Conservation (phyloP, 2,888 invertebrate species). For the Tupiocoris notatus region DNA sequence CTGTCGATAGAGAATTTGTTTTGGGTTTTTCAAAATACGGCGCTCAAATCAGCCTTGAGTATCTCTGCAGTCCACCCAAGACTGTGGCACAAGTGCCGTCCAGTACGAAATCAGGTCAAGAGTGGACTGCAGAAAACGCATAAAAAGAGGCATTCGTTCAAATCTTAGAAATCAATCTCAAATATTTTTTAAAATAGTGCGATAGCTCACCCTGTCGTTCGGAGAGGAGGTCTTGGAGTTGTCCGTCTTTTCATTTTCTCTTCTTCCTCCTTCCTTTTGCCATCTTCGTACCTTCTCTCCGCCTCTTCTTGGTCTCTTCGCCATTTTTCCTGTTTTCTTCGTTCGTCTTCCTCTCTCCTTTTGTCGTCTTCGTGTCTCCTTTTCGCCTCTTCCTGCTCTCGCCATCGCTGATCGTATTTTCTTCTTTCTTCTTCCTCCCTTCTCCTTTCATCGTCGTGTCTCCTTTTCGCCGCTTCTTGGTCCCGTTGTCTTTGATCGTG, state of each 20-base stretch:
- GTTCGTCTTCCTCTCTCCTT: neutral
- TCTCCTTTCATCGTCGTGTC: neutral
- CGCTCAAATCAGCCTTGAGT: too few species aligned
- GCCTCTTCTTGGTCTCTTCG: neutral
- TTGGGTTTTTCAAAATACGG: too few species aligned
- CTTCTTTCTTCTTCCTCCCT: neutral
- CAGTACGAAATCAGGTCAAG: too few species aligned
- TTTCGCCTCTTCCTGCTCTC: neutral
- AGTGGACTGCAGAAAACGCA: too few species aligned
- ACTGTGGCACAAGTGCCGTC: too few species aligned
- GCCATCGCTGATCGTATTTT: slow-evolving; percentile 1
- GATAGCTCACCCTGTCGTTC: neutral
- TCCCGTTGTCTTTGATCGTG: neutral
- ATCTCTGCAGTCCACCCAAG: too few species aligned
- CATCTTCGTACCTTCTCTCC: neutral
- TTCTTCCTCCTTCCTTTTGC: slow-evolving; percentile 8
- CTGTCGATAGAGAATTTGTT: too few species aligned
- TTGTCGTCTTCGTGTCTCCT: slow-evolving; percentile 1
- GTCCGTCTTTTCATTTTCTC: neutral
- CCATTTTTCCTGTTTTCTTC: neutral
- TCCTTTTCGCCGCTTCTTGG: neutral
- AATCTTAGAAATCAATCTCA: neutral
- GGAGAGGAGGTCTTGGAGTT: neutral
- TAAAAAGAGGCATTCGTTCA: neutral
- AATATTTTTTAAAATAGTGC: neutral